These are phyloP conservation scores for Acanthurus leucopareius DNA, from an alignment of 2,797 vertebrate species.

Conservation along the genomic window DNA sequence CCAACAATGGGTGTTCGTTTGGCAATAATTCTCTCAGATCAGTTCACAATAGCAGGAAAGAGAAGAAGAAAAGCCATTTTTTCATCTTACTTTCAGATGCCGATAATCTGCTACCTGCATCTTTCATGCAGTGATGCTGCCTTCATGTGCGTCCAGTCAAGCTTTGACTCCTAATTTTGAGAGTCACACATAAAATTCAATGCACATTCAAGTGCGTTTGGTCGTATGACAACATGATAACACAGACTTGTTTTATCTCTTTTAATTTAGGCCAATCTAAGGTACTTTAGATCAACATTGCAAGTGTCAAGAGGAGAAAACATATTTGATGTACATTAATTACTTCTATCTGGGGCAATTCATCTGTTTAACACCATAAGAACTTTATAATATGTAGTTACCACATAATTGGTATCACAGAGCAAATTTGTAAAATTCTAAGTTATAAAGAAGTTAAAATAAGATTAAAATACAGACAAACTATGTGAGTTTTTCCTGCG, in stretches of 20 bases:
- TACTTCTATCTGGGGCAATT: background rate
- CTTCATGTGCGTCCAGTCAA: background rate
- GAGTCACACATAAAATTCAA: background rate
- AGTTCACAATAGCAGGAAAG: conserved; percentile 76
- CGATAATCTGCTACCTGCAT: conserved; percentile 32
- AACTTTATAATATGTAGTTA: background rate
- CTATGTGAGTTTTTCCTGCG: background rate
- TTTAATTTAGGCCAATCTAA: too few species aligned
- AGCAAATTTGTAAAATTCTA: too few species aligned
- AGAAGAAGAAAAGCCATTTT: conserved; percentile 5
- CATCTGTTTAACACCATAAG: background rate
- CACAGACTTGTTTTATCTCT: too few species aligned
- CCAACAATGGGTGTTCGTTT: conserved; percentile 69
- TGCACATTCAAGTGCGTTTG: background rate
- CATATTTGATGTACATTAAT: background rate
- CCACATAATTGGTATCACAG: too few species aligned
- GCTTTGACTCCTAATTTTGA: background rate
- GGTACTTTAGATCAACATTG: too few species aligned
- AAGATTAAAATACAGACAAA: background rate
- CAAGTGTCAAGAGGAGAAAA: background rate
- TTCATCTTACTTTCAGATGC: conserved; percentile 31
- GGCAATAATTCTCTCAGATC: conserved; percentile 63
- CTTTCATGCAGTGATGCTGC: conserved; percentile 4
- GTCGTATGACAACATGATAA: background rate
- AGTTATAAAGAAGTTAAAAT: background rate